Conservation (phyloP, 2,113 vertebrate species). For the Corydoras sp. region DNA sequence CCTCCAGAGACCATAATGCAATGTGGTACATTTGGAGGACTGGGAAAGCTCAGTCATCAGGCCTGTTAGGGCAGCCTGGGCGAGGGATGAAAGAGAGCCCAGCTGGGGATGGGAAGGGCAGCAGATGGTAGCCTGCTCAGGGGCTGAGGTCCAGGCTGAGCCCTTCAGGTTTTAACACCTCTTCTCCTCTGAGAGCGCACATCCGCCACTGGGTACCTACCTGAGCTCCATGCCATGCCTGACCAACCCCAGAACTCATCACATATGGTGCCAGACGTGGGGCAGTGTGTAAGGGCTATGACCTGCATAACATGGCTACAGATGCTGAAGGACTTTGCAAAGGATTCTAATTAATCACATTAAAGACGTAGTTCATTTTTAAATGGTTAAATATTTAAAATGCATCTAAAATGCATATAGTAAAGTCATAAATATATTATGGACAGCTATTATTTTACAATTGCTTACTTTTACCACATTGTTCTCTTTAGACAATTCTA, state of each 20-base stretch:
- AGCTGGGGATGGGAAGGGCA: conserved; percentile 62
- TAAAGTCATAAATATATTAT: too few relatives aligned
- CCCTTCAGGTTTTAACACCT: conserved; percentile 75
- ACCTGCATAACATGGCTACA: conserved; percentile 57
- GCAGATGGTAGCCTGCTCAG: conserved; percentile 64
- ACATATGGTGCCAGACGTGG: conserved; percentile 62
- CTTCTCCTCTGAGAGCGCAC: conserved; percentile 61
- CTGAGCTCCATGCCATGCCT: conserved; percentile 61
- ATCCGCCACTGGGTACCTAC: conserved; percentile 64
- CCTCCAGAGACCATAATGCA: too few relatives aligned
- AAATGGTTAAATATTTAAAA: conserved; percentile 53
- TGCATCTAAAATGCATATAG: too few relatives aligned
- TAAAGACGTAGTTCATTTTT: conserved; percentile 18
- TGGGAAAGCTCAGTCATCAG: conserved; percentile 72
- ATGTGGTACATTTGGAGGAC: conserved; percentile 42
- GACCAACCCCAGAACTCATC: conserved; percentile 55
- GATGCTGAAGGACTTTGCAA: conserved; percentile 17
- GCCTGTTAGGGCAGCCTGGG: conserved; percentile 61
- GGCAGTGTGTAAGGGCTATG: conserved; percentile 49
- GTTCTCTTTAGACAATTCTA: too few relatives aligned
- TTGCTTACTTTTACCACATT: too few relatives aligned
- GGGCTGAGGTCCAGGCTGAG: conserved; percentile 53
- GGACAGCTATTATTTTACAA: too few relatives aligned
- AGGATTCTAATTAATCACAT: conserved; percentile 4
- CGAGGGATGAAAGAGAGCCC: conserved; percentile 68